Evolutionary conservation across 2,113 vertebrate species (phyloP), one percentile per base, ranked within the genome.

Genomic region (Arizona elegans): DNA sequence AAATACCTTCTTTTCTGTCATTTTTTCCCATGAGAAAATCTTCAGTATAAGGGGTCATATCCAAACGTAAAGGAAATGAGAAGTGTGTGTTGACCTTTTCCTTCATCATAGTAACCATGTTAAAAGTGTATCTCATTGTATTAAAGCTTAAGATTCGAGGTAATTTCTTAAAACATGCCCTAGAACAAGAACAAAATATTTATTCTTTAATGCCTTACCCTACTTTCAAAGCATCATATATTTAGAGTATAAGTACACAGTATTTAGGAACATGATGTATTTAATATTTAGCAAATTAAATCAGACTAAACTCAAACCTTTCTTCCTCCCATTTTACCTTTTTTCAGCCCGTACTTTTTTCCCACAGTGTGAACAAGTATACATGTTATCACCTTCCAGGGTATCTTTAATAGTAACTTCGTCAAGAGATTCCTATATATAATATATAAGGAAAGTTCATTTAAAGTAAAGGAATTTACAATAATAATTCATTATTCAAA

Each of bases 71-170:
- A 0, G 99, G 99, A 96, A 99, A 99, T 50, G 99, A 99, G 97
- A 99, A 99, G 97, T 99, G 99, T 0, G 99, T 99, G 95, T 99
- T 99, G 96, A 99, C 99, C 95, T 99, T 99, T 94, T 99, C 99
- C 97, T 99, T 99, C 99, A 99, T 99, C 99, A 99, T 99, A 29
- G 99, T 99, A 95, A 99, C 99, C 99, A 99, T 99, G 98, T 99
- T 99, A 98, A 99, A 99, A 3, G 99, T 99, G 65, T 99, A 99
- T 29, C 99, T 98, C 99, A 99, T 99, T 93, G 99, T 99, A 98
- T 99, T 99, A 97, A 99, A 99, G 97, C 99, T 99, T 96, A 99
- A 97, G 97, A 99, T 99, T 58, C 98, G 98, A 33, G 99, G 99
- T 86, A 99, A 98, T 97, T 99, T 99, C 97, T 99, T 99, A 97